Evolutionary conservation across 2,113 vertebrate species (phyloP).

Genomic region (Ceyx melanurus): DNA sequence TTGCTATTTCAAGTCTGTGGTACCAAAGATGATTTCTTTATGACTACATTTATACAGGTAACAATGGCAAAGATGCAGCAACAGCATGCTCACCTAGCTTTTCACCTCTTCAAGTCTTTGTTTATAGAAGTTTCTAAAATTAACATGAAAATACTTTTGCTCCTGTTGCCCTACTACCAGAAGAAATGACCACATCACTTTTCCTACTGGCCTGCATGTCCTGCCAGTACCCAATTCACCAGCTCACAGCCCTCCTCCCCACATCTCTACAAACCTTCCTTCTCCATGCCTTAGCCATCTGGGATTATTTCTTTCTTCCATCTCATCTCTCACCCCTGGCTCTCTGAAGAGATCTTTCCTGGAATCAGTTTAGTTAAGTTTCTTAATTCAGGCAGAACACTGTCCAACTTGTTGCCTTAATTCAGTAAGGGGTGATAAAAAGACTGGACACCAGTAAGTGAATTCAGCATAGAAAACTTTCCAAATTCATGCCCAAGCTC

Average conservation of each 20-base stretch:
- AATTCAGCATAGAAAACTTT: constrained; percentile 16
- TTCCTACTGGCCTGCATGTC: neutral
- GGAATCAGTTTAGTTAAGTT: neutral
- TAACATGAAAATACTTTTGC: neutral
- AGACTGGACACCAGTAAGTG: neutral
- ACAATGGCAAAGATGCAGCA: neutral
- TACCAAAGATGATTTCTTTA: neutral
- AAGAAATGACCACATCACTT: neutral
- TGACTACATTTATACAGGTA: neutral
- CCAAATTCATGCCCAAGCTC: constrained; percentile 22
- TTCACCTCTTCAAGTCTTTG: neutral
- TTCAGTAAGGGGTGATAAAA: neutral
- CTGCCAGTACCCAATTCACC: neutral
- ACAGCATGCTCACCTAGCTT: neutral
- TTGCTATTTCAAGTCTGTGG: neutral
- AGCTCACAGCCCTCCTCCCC: neutral
- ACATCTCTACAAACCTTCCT: neutral
- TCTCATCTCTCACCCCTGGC: neutral
- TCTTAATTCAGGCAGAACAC: neutral
- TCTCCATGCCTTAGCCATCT: neutral
- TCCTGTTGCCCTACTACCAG: neutral
- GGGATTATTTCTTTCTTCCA: neutral
- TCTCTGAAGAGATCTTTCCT: neutral
- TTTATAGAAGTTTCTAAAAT: neutral
- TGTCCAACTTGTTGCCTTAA: neutral